Base-by-base conservation (phyloP, 23 tunicate species). In the Trididemnum clinides region DNA sequence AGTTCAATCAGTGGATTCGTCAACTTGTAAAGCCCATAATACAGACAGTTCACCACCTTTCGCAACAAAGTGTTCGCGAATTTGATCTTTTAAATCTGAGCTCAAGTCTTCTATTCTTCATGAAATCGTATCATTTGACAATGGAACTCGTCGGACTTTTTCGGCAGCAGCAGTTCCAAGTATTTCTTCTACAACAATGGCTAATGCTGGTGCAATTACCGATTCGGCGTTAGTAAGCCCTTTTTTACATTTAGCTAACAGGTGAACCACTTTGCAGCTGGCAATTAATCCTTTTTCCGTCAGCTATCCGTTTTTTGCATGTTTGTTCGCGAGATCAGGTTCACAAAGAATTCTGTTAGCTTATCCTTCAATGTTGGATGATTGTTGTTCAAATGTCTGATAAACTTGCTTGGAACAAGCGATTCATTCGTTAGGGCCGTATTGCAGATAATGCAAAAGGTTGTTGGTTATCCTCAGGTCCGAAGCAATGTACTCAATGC, bases 1-100 rank as follows among this genome's bases (percentile, higher is more conserved):
- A n/a, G n/a, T n/a, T n/a, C n/a, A n/a, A n/a, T n/a, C 90, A 64
- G 90, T 86, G 39, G 90, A 86, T 64, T 77, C 39, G 84, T 86
- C 84, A 77, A 86, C 84, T 77, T 77, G 84, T 77, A 86, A 78
- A 62, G 84, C 37, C 84, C 78, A 64, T 78, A 86, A 65, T 86
- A 62, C 80, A 71, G 63, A 70, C 87, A 70, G 87, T 44, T 83
- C 76, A 28, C 78, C 34, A 12, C 33, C 63, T 77, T 38, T 64
- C n/a, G n/a, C n/a, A 64, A 86, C 84, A 29, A 86, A 77, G 84
- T 78, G 84, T 78, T 78, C 90, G 65, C 90, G 36, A 78, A 86
- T 39, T 62, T 85, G 84, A 76, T 76, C 58, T 62, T 64, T 85
- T 85, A 85, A 57, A 75, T 85, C 89, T 76, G 83, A 74, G 83